Evolutionary conservation across 2,888 invertebrate genomes (phyloP), one percentile per base, ranked within the genome.

Genomic region (Volucella inanis): DNA sequence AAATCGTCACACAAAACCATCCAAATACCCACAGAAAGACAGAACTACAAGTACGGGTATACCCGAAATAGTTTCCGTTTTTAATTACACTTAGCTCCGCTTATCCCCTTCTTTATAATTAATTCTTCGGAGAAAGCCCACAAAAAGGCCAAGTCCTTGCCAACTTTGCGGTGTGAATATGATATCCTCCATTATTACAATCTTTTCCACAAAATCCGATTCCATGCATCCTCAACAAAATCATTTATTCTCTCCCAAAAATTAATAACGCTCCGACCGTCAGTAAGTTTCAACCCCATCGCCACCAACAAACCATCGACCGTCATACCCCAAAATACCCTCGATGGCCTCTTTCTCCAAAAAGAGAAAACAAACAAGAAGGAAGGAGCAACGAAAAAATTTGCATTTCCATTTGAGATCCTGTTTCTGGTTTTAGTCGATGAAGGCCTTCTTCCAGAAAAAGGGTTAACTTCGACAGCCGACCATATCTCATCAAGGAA

Each of bases 401-500:
- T n/a, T 18, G 22, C 49, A 76, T 81, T 65, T 52, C 57, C 74
- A 75, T 79, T 45, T 52, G 70, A 15, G 31, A 31, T 31, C 6
- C 31, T 31, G 31, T 31, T 31, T 49, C 47, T 52, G 8, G 18
- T 54, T 74, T 47, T 52, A 65, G 83, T 52, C 52, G 67, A 68
- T 39, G 54, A 8, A 50, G 67, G 57, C 68, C 74, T 59, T 70
- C 50, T 76, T 45, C 64, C 8, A 12, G 47, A 3, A 3, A 59
- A 74, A 70, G 64, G 64, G 62, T 68, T 65, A 49, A 75, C 75
- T 70, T 75, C 74, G 64, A 70, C 57, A 59, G 59, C 52, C 74
- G 74, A 64, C 74, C 49, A 74, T 79, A 70, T 78, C 79, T 79
- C 79, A 84, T 75, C 74, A 75, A 75, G 47, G 31, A 65, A 47